Base-by-base conservation (phyloP, 2,888 invertebrate species). In the Pimpla rufipes region DNA sequence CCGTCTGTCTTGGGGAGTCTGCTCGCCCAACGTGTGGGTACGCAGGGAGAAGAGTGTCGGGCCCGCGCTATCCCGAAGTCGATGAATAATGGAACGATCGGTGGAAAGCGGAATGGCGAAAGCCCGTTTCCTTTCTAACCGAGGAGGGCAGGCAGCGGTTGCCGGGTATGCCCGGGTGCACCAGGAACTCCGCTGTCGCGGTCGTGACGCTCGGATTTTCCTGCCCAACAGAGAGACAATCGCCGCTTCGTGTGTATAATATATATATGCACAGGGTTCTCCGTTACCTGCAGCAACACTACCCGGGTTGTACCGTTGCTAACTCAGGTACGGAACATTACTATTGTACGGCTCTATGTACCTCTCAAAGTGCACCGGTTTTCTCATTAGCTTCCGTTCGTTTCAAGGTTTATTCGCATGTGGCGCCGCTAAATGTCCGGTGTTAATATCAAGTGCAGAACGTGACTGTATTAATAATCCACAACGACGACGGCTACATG, bases 81-180 rank as follows among this genome's bases (percentile, higher is more conserved):
- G 86, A 86, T 88, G 88, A 89, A 89, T 89, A 89, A 90, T 88
- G 89, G 88, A 89, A 87, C 86, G 87, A 89, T 88, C 87, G 79
- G 87, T 87, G 88, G 87, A 88, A 88, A 90, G 88, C 83, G 83
- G 87, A 88, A 89, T 89, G 86, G 86, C 86, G 88, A 88, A 89
- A 87, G 87, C 86, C 86, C 74, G 84, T 87, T 88, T 88, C 88
- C 87, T 86, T 87, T 88, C 85, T 85, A 87, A 76, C 57, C 87
- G 87, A 85, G 78, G 80, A n/a, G n/a, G n/a, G n/a, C n/a, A n/a
- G n/a, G 84, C 81, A 68, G 76, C 80, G 79, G 57, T n/a, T n/a
- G 62, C 68, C 70, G 77, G 76, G 50, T 23, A 40, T 71, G 23
- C 37, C 42, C 10, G 55, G 21, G 64, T 67, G 73, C 37, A 67